These are phyloP conservation scores for Phataginus tetradactyla DNA, from an alignment of 2,797 vertebrate genomes.

Conservation along the genomic window DNA sequence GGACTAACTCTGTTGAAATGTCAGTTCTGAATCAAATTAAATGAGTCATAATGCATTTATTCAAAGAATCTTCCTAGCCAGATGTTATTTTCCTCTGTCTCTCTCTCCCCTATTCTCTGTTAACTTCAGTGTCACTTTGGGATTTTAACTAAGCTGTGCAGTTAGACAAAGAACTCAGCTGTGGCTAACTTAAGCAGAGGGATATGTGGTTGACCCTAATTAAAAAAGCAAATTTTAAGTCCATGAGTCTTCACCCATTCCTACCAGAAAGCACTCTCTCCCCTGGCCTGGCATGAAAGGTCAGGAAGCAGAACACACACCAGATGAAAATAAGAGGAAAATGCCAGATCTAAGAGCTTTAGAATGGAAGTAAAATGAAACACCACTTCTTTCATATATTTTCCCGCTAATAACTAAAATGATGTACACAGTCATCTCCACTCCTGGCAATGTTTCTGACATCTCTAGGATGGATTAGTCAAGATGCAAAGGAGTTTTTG, in stretches of 20 bases:
- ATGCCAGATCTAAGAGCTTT: background rate
- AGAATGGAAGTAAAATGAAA: background rate
- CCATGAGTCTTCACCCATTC: background rate
- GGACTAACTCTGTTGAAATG: constrained; percentile 69
- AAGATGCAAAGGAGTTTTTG: background rate
- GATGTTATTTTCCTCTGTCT: background rate
- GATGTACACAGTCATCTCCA: background rate
- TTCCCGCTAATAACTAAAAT: background rate
- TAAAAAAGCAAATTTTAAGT: background rate
- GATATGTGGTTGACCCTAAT: background rate
- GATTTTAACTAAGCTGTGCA: background rate
- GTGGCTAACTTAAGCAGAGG: background rate
- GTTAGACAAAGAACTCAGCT: background rate
- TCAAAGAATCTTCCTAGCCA: background rate
- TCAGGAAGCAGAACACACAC: background rate
- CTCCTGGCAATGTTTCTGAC: background rate
- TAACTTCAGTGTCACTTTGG: background rate
- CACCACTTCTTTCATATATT: background rate
- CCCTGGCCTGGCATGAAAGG: background rate
- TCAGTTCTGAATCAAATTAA: constrained; percentile 37
- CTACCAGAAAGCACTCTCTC: background rate
- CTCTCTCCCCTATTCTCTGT: background rate
- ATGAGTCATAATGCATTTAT: background rate
- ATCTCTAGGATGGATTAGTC: background rate
- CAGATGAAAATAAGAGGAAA: background rate